A percentile compares a stretch with the other conserved stretches of the same genome.
Evolutionary conservation across 2,113 vertebrate species (phyloP).

Genomic region (Lampris megalopsis): DNA sequence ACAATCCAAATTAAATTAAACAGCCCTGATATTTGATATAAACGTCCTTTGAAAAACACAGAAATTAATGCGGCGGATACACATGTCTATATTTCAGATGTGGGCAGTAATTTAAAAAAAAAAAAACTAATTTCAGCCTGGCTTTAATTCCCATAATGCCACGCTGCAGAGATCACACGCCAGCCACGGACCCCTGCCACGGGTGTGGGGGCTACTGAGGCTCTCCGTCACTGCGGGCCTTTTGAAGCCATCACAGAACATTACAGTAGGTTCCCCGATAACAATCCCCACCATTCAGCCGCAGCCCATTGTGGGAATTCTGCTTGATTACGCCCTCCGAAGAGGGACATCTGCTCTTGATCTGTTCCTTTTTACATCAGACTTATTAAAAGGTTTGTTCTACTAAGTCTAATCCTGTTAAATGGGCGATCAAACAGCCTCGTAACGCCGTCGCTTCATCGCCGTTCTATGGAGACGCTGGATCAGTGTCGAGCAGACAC

Average conservation of each 20-base stretch:
- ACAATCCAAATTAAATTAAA: too few species aligned
- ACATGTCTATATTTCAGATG: too few species aligned
- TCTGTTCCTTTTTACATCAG: constrained; percentile 59
- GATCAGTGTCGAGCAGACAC: constrained; percentile 13
- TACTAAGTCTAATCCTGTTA: constrained; percentile 67
- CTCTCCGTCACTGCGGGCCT: constrained; percentile 1
- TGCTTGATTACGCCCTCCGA: constrained; percentile 24
- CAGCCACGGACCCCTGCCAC: not conserved
- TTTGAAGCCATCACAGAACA: constrained; percentile 26
- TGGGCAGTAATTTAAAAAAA: too few species aligned
- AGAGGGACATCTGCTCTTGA: constrained; percentile 47
- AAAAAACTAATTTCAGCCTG: too few species aligned
- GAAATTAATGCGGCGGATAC: too few species aligned
- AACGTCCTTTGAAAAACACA: too few species aligned
- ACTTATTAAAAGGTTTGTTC: constrained; percentile 60
- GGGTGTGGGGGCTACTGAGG: not conserved
- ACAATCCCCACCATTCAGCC: constrained; percentile 26
- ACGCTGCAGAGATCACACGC: not conserved
- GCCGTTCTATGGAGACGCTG: constrained; percentile 9
- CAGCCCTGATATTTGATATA: too few species aligned
- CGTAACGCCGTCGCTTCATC: constrained; percentile 28
- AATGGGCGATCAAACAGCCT: constrained; percentile 59
- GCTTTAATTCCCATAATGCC: too few species aligned
- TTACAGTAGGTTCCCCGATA: constrained; percentile 48
- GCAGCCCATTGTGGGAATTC: constrained; percentile 41